Evolutionary conservation across 2,797 vertebrate species (phyloP), one percentile per base, ranked within the genome.

Genomic region (Gymnoscopelus braueri): DNA sequence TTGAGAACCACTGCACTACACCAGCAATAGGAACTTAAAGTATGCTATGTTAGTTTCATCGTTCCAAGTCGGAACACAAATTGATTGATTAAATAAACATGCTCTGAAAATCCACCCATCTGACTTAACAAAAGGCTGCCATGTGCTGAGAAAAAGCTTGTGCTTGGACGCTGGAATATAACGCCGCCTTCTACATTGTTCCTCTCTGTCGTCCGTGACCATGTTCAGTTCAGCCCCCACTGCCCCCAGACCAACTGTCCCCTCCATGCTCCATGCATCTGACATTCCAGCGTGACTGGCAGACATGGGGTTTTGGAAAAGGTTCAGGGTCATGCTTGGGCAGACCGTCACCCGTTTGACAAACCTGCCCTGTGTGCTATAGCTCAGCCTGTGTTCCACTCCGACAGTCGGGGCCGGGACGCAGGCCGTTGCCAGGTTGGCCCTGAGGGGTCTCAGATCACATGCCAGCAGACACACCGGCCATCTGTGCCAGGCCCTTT

Each of bases 391-490:
- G 65, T 44, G 39, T 44, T 44, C 39, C 64, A 73, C 19, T 60
- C 1, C 60, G 60, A 61, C 69, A 60, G 51, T 67, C 15, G 3
- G 3, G 61, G 67, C 48, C 65, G 9, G 6, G 39, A 69, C 52
- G 68, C 67, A 55, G 58, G 35, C 24, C 10, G 13, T 73, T 73
- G 73, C 49, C 56, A 60, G 67, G 72, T 68, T 69, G 62, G 63
- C 77, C 74, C 14, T 4, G 23, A 69, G 66, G 72, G 39, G 55
- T 80, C 68, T 67, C 49, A 44, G 29, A 64, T 77, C 69, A 60
- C 65, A 65, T 76, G 74, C 75, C 79, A 73, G 80, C 75, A 73
- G 62, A 81, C 74, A 52, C 58, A 60, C 61, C 71, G 57, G 71
- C 74, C 81, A 81, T 83, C 77, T 61, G 77, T 62, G 60, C 67